Evolutionary conservation across 2,113 vertebrate genomes (phyloP), one percentile per base, ranked within the genome.

Genomic region (Rhea pennata): DNA sequence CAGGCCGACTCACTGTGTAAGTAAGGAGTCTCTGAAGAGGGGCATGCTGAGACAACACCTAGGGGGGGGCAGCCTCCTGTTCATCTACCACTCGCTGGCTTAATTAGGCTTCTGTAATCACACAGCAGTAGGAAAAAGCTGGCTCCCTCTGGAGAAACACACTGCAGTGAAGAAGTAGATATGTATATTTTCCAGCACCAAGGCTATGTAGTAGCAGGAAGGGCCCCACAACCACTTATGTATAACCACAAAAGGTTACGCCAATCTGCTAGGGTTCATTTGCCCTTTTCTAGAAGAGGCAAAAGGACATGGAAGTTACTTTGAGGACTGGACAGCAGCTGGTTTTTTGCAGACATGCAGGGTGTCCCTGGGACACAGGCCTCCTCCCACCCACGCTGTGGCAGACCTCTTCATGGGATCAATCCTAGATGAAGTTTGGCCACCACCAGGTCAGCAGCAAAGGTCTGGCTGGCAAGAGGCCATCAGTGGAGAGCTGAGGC

Each of bases 221-320:
- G 58, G 29, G n/a, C 0, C 1, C 33, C 54, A 27, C 33, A 46
- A 9, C 72, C 54, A 10, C 22, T 22, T 44, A 6, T n/a, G 26
- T 3, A 3, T 29, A 54, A 59, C 62, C 46, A 62, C 27, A 36
- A 16, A 61, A 90, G 20, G 23, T 27, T 9, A 29, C 19, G n/a
- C 27, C 11, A 66, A 31, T 0, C 0, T 11, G 3, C 31, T 7
- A 1, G 1, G 5, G 46, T 8, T 74, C 40, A 31, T 50, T 8
- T 48, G 54, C 36, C 36, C 56, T 90, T 42, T 74, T 23, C 59
- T 40, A 81, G 72, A 50, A 51, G 36, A 62, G n/a, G 36, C 27
- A 26, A 61, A 69, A 71, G 29, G 40, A 62, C 17, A 9, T 4
- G 6, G 6, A 71, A 22, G 69, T 58, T 39, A 31, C 56, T 51